A percentile compares a stretch with the other conserved stretches of the same genome.
These are phyloP conservation scores for Elysia crispata DNA, from an alignment of 2,888 invertebrate species.

Conservation along the genomic window DNA sequence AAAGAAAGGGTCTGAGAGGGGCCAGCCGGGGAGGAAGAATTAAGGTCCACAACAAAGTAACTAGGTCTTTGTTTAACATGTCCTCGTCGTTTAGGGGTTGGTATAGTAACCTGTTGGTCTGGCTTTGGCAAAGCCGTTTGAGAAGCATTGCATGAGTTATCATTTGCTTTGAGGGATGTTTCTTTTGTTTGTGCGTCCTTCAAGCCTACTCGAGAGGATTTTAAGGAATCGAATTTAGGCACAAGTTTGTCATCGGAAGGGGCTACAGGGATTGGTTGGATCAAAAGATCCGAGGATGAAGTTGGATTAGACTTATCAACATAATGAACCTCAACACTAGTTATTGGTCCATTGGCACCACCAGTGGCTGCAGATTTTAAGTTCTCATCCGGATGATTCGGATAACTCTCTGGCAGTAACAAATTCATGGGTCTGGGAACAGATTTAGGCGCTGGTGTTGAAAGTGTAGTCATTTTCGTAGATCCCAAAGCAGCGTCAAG, in stretches of 20 bases:
- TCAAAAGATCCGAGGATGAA: conserved; percentile 60
- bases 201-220: neutral
- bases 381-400: conserved; percentile 34
- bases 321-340: conserved; percentile 60
- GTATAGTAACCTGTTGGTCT: neutral
- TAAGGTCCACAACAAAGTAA: neutral
- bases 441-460: conserved; percentile 33
- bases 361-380: conserved; percentile 38
- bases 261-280: neutral
- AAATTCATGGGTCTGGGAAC: conserved; percentile 64
- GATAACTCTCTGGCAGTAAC: conserved; percentile 62
- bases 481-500: no score
- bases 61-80: neutral
- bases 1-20: neutral
- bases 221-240: no score
- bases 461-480: conserved; percentile 51
- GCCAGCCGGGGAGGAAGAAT: neutral
- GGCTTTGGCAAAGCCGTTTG: neutral
- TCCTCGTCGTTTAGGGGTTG: neutral
- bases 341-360: conserved; percentile 53
- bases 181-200: conserved; percentile 5
- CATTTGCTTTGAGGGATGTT: neutral
- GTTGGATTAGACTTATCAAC: conserved; percentile 67
- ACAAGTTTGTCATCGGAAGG: neutral
- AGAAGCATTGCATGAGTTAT: conserved; percentile 5